A percentile compares a stretch with the other conserved stretches of the same genome.
These are phyloP conservation scores for Volucella inflata DNA, from an alignment of 2,888 invertebrate genomes.

Conservation along the genomic window DNA sequence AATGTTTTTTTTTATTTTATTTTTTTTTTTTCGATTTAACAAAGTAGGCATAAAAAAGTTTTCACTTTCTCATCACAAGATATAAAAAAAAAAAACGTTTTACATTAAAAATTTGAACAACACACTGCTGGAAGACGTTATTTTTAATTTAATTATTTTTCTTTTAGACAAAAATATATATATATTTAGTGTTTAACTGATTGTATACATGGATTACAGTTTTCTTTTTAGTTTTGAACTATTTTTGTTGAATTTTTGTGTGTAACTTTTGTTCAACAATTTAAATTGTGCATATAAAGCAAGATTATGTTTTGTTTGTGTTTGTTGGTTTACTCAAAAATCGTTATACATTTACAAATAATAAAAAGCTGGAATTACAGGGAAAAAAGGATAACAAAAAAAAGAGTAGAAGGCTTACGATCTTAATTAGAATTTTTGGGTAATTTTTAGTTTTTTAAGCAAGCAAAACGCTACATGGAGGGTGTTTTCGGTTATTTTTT, in stretches of 20 bases:
- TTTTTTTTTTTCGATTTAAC: constrained; percentile 14
- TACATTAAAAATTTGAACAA: constrained; percentile 5
- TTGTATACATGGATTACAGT: constrained; percentile 26
- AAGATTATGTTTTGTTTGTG: not conserved
- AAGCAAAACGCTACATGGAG: constrained; percentile 1
- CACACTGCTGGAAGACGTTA: constrained; percentile 52
- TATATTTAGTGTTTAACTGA: constrained; percentile 13
- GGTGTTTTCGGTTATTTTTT: not conserved
- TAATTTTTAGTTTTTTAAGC: not conserved
- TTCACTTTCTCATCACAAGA: constrained; percentile 48
- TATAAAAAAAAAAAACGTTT: constrained; percentile 1
- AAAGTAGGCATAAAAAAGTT: constrained; percentile 14
- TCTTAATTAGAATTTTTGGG: not conserved
- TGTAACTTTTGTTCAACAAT: constrained; percentile 21
- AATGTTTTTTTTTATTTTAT: constrained; percentile 13
- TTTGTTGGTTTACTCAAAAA: not conserved
- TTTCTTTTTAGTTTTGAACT: constrained; percentile 11
- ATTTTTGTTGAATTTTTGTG: not conserved
- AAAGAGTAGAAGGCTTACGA: not conserved
- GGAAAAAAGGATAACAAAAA: not conserved
- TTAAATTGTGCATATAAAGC: constrained; percentile 20
- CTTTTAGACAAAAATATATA: constrained; percentile 4
- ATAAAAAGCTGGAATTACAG: too few species aligned
- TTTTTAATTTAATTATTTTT: not conserved
- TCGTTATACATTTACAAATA: not conserved